Evolutionary conservation across 2,888 invertebrate species (phyloP).

Genomic region (Arrhopalites spinosus): DNA sequence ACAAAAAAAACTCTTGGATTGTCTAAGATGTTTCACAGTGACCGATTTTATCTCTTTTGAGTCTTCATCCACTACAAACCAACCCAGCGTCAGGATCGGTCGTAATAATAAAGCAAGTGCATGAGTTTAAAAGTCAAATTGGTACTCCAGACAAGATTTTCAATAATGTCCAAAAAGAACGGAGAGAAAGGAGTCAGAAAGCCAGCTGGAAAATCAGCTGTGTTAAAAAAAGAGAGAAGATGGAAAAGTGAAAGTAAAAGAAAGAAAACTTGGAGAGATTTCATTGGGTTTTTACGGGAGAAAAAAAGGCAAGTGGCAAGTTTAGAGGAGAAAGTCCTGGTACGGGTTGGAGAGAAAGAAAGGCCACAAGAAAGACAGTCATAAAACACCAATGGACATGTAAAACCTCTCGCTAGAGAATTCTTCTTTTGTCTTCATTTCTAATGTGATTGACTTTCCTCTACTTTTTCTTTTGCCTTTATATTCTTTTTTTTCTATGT

Average conservation of each 20-base stretch:
- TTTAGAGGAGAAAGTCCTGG: neutral
- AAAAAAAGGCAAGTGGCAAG: neutral
- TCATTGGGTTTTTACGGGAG: neutral
- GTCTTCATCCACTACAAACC: neutral
- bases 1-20: no score
- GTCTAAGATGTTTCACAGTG: neutral
- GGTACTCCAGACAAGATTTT: slow-evolving; percentile 9
- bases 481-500: no score
- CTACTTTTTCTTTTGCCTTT: neutral
- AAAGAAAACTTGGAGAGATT: neutral
- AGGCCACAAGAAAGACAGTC: neutral
- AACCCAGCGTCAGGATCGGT: neutral
- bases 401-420: slow-evolving; percentile 11
- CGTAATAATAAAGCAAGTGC: slow-evolving; percentile 24
- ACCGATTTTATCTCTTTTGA: slow-evolving; percentile 17
- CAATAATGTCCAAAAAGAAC: slow-evolving; percentile 21
- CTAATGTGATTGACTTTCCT: slow-evolving; percentile 10
- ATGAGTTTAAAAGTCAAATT: slow-evolving; percentile 27
- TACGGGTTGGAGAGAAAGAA: no score
- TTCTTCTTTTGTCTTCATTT: slow-evolving; percentile 11
- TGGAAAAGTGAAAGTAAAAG: neutral
- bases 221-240: neutral
- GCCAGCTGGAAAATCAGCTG: slow-evolving; percentile 12
- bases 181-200: no score
- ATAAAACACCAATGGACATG: neutral